Evolutionary conservation across 2,113 vertebrate species (phyloP).

Genomic region (Oncorhynchus gorbuscha): DNA sequence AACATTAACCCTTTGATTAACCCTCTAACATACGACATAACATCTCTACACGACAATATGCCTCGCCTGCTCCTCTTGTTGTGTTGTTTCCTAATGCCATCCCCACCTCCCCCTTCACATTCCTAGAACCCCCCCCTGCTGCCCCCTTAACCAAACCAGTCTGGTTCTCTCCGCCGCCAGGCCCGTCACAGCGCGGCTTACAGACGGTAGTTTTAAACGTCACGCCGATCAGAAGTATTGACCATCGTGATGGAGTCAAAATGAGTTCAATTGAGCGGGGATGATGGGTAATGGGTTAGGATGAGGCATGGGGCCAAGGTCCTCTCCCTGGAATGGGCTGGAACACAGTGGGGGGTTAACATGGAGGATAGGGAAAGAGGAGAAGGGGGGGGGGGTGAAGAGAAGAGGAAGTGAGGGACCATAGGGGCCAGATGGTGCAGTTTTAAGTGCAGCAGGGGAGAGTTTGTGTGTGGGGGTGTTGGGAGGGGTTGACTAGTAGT

Average conservation of each 20-base stretch:
- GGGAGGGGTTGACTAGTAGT: background rate
- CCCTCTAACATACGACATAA: background rate
- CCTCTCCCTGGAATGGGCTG: background rate
- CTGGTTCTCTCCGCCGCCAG: no score
- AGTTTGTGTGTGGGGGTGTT: background rate
- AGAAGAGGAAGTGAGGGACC: background rate
- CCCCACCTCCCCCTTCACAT: background rate
- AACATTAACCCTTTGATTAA: background rate
- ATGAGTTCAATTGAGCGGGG: slow-evolving; percentile 7
- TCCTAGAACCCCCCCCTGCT: background rate
- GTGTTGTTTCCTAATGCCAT: background rate
- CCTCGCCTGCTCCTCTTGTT: background rate
- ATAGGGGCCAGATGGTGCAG: background rate
- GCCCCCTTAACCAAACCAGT: background rate
- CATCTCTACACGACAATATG: background rate
- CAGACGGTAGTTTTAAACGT: background rate
- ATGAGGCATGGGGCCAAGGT: background rate
- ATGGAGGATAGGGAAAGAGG: background rate
- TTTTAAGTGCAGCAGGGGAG: background rate
- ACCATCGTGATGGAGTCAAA: background rate
- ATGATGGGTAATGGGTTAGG: slow-evolving; percentile 3
- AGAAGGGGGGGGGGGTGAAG: background rate
- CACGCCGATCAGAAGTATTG: background rate
- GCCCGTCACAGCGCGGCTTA: background rate
- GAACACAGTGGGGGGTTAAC: background rate